Percentiles rank a stretch among this genome's conserved stretches.
These are phyloP conservation scores for Zaprionus kolodkinae DNA, from an alignment of 1,140 invertebrate species.

Conservation along the genomic window DNA sequence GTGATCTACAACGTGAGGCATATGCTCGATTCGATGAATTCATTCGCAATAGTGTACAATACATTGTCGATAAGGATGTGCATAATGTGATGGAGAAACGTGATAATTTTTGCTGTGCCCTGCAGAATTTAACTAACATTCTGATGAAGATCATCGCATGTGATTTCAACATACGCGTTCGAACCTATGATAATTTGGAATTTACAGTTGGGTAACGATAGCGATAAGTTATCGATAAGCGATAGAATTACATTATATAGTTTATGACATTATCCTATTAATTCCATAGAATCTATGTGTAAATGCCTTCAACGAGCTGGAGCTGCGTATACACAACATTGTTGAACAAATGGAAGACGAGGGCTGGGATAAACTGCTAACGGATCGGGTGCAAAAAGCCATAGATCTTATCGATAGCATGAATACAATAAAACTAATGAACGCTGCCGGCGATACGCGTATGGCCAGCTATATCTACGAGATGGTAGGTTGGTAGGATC, in stretches of 20 bases:
- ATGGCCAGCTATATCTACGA: conserved; percentile 42
- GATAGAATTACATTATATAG: no score
- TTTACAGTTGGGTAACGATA: conserved; percentile 47
- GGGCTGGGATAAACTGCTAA: conserved; percentile 31
- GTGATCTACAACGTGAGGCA: conserved; percentile 16
- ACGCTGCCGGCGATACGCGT: conserved; percentile 29
- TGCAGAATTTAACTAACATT: conserved; percentile 63
- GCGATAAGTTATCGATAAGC: conserved; percentile 2
- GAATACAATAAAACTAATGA: conserved; percentile 58
- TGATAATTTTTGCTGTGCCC: conserved; percentile 54
- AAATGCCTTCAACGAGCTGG: conserved; percentile 59
- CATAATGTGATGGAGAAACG: conserved; percentile 41
- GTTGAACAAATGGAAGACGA: conserved; percentile 51
- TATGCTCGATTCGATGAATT: conserved; percentile 56
- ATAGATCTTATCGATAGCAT: conserved; percentile 46
- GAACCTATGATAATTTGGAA: conserved; percentile 39
- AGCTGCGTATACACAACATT: conserved; percentile 44
- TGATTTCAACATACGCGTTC: conserved; percentile 54
- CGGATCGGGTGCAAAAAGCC: not conserved
- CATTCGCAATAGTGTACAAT: conserved; percentile 41
- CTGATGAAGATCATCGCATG: conserved; percentile 59
- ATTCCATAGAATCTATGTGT: conserved; percentile 55
- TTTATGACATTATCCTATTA: not conserved
- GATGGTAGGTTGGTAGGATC: conserved; percentile 33
- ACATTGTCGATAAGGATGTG: conserved; percentile 55